Base-by-base conservation (phyloP, 2,113 vertebrate species). In the Heterotis niloticus region DNA sequence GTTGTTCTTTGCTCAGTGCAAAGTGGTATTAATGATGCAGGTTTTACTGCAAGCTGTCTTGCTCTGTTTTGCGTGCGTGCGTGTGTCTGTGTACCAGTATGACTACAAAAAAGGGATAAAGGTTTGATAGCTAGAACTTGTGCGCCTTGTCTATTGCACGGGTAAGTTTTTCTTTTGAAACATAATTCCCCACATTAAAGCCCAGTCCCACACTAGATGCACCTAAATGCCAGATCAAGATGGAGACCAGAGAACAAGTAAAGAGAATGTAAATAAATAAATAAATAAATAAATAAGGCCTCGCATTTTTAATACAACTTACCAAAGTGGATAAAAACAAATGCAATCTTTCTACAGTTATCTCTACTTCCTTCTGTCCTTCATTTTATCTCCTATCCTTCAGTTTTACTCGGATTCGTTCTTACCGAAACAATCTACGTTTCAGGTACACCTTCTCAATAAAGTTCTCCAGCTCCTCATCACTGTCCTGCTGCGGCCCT, bases 391-490 rank as follows among this genome's bases (percentile, higher is more conserved):
- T 69, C 66, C 9, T 59, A 28, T 81, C 69, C 81, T 76, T 74
- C 85, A 82, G 88, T 80, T 28, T 56, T 72, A 66, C 18, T 75
- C 13, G 11, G 51, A 24, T 54, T 18, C 28, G 54, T 78, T 20
- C 14, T 85, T 80, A 85, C 83, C 91, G 92, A 86, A 93, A 95
- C 79, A 92, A 91, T 90, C 90, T 88, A 82, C 92, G 95, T 79
- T 93, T 93, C 88, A 94, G 90, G 87, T 96, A 94, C 90, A 97
- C 93, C 86, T 93, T 93, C 88, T 94, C 94, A 26, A 97, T 95
- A 92, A 95, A 97, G 90, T 95, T 96, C 82, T 95, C 95, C 89
- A 96, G 89, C 82, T 96, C 95, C 78, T 95, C 94, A 44, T 96
- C 94, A 77, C 87, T 92, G 84, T 92, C 91, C 84, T 91, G 82